A percentile compares a stretch with the other conserved stretches of the same genome.
Conservation (phyloP, 1,140 invertebrate species). For the Bombus pascuorum region DNA sequence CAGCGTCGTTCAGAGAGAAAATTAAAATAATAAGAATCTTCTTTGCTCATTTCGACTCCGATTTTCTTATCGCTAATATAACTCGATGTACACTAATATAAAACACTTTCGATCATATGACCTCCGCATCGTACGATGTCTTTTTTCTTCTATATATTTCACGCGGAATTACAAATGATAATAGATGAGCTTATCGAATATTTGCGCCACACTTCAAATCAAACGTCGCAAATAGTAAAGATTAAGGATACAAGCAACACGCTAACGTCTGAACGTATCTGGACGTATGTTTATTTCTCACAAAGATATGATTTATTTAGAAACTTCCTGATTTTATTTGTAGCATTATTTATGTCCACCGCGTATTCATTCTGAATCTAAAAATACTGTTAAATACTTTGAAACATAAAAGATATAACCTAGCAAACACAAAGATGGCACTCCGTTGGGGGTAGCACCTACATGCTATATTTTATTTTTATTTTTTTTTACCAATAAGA, state of each 20-base stretch:
- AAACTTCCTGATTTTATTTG: background rate
- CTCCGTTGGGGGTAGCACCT: too few species aligned
- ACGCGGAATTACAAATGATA: background rate
- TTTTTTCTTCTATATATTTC: background rate
- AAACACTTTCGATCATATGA: background rate
- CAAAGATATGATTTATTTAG: background rate
- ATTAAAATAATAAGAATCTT: background rate
- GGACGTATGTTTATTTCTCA: background rate
- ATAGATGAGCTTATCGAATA: conserved; percentile 26
- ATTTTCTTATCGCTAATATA: background rate
- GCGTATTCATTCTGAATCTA: background rate
- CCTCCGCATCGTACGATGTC: conserved; percentile 16
- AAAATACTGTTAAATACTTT: background rate
- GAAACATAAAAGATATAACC: too few species aligned
- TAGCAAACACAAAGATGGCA: too few species aligned
- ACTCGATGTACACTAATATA: background rate
- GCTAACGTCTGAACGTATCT: background rate
- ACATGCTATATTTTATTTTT: too few species aligned
- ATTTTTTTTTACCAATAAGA: too few species aligned
- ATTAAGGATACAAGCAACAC: background rate
- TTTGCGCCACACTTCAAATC: background rate
- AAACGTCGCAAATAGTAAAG: background rate
- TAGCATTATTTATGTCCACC: background rate
- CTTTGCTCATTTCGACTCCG: background rate
- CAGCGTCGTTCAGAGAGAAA: background rate